phyloP scores from a whole-genome alignment of 2,113 vertebrate species.

The Scolopax mira region DNA sequence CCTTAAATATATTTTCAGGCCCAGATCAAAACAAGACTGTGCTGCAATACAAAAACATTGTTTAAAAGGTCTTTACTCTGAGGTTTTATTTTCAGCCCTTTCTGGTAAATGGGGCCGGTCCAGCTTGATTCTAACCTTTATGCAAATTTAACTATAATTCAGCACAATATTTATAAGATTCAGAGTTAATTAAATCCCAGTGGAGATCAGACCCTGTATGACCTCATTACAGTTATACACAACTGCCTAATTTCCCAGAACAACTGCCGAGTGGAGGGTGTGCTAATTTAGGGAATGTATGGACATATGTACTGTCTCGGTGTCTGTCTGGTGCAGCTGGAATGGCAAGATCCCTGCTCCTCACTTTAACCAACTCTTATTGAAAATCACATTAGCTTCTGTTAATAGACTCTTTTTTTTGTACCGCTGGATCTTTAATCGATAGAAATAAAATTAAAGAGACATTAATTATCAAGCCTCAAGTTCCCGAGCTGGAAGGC shows the following conservation, averaged over 20 bases:
- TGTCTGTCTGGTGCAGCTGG: slow-evolving; percentile 47
- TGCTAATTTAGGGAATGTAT: slow-evolving; percentile 49
- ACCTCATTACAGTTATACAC: slow-evolving; percentile 75
- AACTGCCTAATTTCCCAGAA: slow-evolving; percentile 68
- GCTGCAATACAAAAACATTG: neutral
- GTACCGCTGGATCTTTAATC: slow-evolving; percentile 52
- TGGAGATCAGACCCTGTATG: slow-evolving; percentile 72
- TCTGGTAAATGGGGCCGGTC: slow-evolving; percentile 36
- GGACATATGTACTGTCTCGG: slow-evolving; percentile 54
- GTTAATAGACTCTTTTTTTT: slow-evolving; percentile 54
- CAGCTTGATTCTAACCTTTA: slow-evolving; percentile 66
- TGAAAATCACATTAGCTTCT: slow-evolving; percentile 65
- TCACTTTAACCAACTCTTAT: slow-evolving; percentile 1
- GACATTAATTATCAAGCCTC: slow-evolving; percentile 60
- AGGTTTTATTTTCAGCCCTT: slow-evolving; percentile 25
- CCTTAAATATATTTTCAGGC: slow-evolving; percentile 49
- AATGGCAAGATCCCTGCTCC: neutral
- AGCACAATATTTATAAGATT: slow-evolving; percentile 77
- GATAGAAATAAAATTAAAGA: slow-evolving; percentile 68
- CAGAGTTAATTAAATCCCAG: slow-evolving; percentile 76
- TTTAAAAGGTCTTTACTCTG: neutral
- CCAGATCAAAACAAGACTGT: slow-evolving; percentile 34
- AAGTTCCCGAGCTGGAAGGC: slow-evolving; percentile 57
- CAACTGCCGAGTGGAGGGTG: slow-evolving; percentile 44
- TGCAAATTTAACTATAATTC: slow-evolving; percentile 72